Base-by-base conservation (phyloP, 2,888 invertebrate genomes). In the Allolobophora icterica region DNA sequence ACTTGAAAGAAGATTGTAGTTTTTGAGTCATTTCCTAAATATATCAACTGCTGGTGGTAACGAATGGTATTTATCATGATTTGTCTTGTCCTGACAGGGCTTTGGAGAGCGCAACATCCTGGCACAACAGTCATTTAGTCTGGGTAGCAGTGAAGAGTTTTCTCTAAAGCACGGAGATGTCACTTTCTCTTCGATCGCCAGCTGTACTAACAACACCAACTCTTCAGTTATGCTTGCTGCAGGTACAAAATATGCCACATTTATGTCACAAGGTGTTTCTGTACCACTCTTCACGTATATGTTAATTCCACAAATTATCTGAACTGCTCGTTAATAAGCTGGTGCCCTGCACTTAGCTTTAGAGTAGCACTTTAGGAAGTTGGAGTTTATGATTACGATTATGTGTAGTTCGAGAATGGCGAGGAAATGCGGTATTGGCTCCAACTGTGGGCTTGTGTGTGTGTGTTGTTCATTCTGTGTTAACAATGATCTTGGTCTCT, bases 191-290 rank as follows among this genome's bases (percentile, higher is more conserved):
- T 99, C 99, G 90, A 99, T 99, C 94, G 99, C 99, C 0, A 98
- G 98, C 40, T 99, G 99, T 95, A 99, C 99, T 91, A 99, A 99
- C 95, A 99, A 99, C 0, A 98, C 98, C 94, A 99, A 99, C 95
- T 99, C 99, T 0, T 98, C 98, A 93, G 99, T 99, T 15, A 99
- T 99, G 99, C 96, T 99, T 33, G 99, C 98, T 58, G 99, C 99
- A 93, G 98, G 98, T 96, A 95, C 24, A 33, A 6, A 35, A 34
- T 84, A 35, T 33, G 3, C 52, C 13, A 11, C 42, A 42, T 11
- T 42, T 5, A 42, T 42, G 5, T 11, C 42, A 42, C 42, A 42
- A 17, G 42, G 17, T 42, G 42, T 13, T 42, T 42, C 17, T 42
- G 13, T 42, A 42, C 42, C 13, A 15, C 42, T 42, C 17, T 17